Evolutionary conservation across 2,113 vertebrate genomes (phyloP).

Genomic region (Aix galericulata): DNA sequence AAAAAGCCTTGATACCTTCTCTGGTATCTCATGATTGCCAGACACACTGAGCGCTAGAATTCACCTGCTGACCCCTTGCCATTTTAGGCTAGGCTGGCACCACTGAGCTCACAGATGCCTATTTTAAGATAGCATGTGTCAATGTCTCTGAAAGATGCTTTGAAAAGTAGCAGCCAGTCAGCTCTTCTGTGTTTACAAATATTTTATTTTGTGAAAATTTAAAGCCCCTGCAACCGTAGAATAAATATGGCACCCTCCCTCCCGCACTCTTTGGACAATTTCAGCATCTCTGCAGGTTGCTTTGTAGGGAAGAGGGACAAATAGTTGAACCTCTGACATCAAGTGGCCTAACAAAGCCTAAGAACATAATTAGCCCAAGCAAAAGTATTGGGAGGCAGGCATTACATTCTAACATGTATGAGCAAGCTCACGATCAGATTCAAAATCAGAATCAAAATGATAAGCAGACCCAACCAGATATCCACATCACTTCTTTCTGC

Average conservation of each 20-base stretch:
- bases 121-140: not conserved
- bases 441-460: not conserved
- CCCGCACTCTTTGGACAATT: not conserved
- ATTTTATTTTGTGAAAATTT: not conserved
- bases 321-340: not conserved
- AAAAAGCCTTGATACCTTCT: not conserved
- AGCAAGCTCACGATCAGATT: not conserved
- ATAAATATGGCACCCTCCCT: not conserved
- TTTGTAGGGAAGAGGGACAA: not conserved
- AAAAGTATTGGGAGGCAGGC: not conserved
- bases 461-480: not conserved
- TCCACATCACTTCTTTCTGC: not conserved
- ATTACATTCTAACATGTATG: not conserved
- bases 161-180: not conserved
- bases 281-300: not conserved
- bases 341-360: not conserved
- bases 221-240: not conserved
- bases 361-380: not conserved
- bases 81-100: not conserved
- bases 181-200: not conserved
- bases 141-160: not conserved
- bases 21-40: not conserved
- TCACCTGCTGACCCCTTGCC: not conserved
- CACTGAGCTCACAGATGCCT: rapidly evolving
- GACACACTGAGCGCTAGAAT: not conserved